phyloP scores from a whole-genome alignment of 2,113 vertebrate species.

The Nesoenas mayeri region DNA sequence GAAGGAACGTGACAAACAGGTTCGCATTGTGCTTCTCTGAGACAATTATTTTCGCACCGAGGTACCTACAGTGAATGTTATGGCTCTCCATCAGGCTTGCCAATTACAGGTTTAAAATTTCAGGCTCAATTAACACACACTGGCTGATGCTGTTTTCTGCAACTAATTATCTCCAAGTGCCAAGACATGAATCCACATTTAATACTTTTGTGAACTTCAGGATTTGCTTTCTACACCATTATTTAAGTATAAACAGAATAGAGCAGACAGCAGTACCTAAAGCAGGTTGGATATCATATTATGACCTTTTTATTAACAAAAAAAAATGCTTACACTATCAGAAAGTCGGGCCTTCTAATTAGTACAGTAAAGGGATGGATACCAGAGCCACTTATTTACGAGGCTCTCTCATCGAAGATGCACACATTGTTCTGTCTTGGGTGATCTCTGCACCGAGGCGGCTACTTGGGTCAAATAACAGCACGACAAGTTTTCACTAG shows the following conservation, averaged over 20 bases:
- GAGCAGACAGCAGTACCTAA: background rate
- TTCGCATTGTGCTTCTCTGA: background rate
- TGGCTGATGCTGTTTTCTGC: background rate
- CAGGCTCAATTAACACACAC: conserved; percentile 49
- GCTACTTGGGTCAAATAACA: background rate
- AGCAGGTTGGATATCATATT: background rate
- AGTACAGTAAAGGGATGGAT: background rate
- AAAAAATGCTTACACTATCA: background rate
- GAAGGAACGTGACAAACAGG: background rate
- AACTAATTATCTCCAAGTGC: conserved; percentile 44
- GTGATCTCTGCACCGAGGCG: background rate
- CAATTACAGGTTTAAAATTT: conserved; percentile 18
- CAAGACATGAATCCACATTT: background rate
- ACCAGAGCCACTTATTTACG: background rate
- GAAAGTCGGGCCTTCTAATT: conserved; percentile 11
- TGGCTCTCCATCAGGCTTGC: background rate
- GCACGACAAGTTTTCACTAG: background rate
- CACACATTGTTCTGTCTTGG: background rate
- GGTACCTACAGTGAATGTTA: background rate
- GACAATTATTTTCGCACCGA: background rate
- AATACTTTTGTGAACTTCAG: background rate
- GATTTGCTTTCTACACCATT: conserved; percentile 25
- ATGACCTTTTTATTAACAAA: conserved; percentile 19
- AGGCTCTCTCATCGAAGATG: background rate
- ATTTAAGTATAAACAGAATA: background rate